A percentile compares a stretch with the other conserved stretches of the same genome.
Evolutionary conservation across 1,140 invertebrate species (phyloP).

Genomic region (Stegodyphus dumicola): DNA sequence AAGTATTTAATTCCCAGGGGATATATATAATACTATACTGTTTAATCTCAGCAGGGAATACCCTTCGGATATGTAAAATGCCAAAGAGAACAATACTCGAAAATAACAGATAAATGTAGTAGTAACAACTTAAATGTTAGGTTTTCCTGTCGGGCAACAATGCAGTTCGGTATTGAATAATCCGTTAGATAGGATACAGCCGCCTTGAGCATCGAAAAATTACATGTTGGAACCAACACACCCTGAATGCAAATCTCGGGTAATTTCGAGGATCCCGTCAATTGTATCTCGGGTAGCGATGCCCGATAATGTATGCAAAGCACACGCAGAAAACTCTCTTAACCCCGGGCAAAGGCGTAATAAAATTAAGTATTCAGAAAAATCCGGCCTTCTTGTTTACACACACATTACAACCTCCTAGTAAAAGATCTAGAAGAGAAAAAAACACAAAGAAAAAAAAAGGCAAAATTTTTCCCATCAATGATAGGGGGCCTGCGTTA

Average conservation of each 20-base stretch:
- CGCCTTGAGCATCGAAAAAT: too few relatives aligned
- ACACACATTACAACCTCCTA: conserved; percentile 49
- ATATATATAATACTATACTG: too few relatives aligned
- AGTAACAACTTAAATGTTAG: too few relatives aligned
- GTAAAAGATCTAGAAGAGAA: conserved; percentile 12
- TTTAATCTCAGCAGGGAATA: too few relatives aligned
- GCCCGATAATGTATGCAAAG: conserved; percentile 50
- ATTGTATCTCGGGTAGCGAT: not conserved
- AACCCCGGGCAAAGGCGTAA: conserved; percentile 46
- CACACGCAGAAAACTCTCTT: conserved; percentile 33
- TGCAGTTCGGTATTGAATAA: too few relatives aligned
- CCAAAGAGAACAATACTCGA: too few relatives aligned
- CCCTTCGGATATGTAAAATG: too few relatives aligned
- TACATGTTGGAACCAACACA: too few relatives aligned
- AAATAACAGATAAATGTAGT: too few relatives aligned
- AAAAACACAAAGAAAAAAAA: not conserved
- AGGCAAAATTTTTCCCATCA: conserved; percentile 1
- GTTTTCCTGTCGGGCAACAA: too few relatives aligned
- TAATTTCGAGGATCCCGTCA: not conserved
- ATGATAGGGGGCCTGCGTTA: not conserved
- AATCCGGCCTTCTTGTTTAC: conserved; percentile 35
- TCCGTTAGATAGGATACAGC: too few relatives aligned
- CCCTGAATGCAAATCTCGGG: conserved; percentile 7
- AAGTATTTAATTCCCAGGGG: too few relatives aligned
- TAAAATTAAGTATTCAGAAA: conserved; percentile 58